Percentiles rank a stretch among this genome's conserved stretches.
Conservation (phyloP, 2,888 invertebrate species). For the Rosalia funebris region DNA sequence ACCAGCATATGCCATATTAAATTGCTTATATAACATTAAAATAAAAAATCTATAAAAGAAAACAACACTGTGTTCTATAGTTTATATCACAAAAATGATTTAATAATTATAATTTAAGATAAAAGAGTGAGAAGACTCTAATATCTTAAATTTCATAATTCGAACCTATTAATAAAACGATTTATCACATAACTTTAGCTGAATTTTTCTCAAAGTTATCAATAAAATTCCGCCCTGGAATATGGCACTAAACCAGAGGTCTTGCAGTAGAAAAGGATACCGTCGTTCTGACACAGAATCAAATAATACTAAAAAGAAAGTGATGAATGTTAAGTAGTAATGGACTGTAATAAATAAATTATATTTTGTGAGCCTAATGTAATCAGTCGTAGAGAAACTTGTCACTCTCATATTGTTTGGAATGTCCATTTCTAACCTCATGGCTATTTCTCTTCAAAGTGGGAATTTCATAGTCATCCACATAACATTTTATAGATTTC, state of each 20-base stretch:
- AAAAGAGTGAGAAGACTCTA: not conserved
- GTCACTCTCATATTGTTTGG: slow-evolving; percentile 52
- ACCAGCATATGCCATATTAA: slow-evolving; percentile 2
- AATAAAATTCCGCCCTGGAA: too few relatives aligned
- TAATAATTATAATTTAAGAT: slow-evolving; percentile 14
- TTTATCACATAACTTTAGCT: too few relatives aligned
- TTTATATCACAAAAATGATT: slow-evolving; percentile 20
- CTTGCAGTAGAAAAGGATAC: not conserved
- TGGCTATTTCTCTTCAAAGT: slow-evolving; percentile 72
- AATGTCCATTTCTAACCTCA: slow-evolving; percentile 69
- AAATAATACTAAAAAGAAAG: not conserved
- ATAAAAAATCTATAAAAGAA: slow-evolving; percentile 9
- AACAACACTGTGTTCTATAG: slow-evolving; percentile 1
- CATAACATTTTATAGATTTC: slow-evolving; percentile 70
- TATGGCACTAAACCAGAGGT: too few relatives aligned
- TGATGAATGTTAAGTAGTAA: slow-evolving; percentile 15
- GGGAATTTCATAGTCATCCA: slow-evolving; percentile 76
- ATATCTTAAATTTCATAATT: too few relatives aligned
- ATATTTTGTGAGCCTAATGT: slow-evolving; percentile 13
- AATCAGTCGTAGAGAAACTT: slow-evolving; percentile 51
- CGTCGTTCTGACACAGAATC: too few relatives aligned
- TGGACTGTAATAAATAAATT: slow-evolving; percentile 17
- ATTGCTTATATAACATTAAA: slow-evolving; percentile 1
- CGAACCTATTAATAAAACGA: too few relatives aligned
- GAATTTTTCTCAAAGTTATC: too few relatives aligned